phyloP scores from a whole-genome alignment of 2,888 invertebrate species.

The Hydroisotoma schaefferi region DNA sequence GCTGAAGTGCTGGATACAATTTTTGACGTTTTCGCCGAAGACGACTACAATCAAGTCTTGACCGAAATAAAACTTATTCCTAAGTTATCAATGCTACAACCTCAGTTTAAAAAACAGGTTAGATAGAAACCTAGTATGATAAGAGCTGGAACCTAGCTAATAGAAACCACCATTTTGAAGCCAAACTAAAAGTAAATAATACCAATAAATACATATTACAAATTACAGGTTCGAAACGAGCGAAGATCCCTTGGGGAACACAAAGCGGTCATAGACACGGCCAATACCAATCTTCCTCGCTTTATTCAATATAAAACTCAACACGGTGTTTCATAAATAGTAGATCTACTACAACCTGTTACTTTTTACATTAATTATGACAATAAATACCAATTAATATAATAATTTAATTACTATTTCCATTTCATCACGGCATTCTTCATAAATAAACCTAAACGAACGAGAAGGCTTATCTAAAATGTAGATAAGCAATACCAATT shows the following conservation, averaged over 20 bases:
- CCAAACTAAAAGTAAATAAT: too few species aligned
- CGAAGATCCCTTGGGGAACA: conserved; percentile 65
- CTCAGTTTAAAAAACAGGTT: conserved; percentile 66
- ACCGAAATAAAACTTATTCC: conserved; percentile 63
- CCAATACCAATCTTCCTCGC: conserved; percentile 64
- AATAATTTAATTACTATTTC: too few species aligned
- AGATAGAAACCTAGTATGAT: conserved; percentile 30
- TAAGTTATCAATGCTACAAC: conserved; percentile 60
- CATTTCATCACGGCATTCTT: too few species aligned
- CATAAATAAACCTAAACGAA: too few species aligned
- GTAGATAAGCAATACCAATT: too few species aligned
- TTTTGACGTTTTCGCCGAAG: conserved; percentile 74
- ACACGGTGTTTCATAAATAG: conserved; percentile 42
- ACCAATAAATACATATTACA: too few species aligned
- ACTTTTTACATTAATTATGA: too few species aligned
- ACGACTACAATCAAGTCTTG: conserved; percentile 66
- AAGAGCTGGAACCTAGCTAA: too few species aligned
- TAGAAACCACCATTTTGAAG: too few species aligned
- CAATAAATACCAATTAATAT: too few species aligned
- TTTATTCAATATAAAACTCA: conserved; percentile 68
- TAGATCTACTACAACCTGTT: too few species aligned
- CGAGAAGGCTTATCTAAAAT: too few species aligned
- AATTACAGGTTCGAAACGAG: conserved; percentile 64
- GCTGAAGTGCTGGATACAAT: conserved; percentile 72
- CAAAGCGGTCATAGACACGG: conserved; percentile 67